phyloP scores from a whole-genome alignment of 1,140 invertebrate species.

The Drepana arcuata region DNA sequence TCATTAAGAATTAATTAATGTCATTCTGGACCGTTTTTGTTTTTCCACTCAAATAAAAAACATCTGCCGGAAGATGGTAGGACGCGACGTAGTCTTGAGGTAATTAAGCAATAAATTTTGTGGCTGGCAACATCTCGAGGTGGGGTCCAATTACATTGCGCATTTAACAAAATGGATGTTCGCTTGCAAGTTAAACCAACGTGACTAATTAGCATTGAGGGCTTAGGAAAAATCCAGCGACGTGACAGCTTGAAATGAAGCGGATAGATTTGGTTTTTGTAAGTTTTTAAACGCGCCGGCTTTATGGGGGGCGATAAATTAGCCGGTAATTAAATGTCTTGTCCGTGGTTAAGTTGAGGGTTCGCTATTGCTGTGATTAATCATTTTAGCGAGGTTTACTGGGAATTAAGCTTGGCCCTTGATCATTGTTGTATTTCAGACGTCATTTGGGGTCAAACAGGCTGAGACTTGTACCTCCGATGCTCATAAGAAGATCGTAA shows the following conservation, averaged over 20 bases:
- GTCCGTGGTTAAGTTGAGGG: conserved; percentile 3
- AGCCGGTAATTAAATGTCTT: conserved; percentile 55
- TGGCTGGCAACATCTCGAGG: conserved; percentile 59
- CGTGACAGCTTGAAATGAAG: conserved; percentile 69
- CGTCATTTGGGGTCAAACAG: no score
- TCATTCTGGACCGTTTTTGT: conserved; percentile 70
- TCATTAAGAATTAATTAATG: conserved; percentile 73
- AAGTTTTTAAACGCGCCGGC: conserved; percentile 35
- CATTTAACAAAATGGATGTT: conserved; percentile 66
- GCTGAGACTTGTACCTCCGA: no score
- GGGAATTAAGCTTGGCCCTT: no score
- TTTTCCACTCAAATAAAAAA: conserved; percentile 69
- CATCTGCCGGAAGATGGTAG: conserved; percentile 54
- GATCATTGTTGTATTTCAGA: no score
- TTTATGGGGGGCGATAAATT: conserved; percentile 62
- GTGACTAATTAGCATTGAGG: conserved; percentile 59
- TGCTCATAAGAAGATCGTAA: no score
- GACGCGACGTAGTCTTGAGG: conserved; percentile 63
- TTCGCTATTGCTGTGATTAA: background rate
- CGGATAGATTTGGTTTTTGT: conserved; percentile 58
- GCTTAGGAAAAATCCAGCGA: conserved; percentile 65
- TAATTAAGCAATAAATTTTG: conserved; percentile 72
- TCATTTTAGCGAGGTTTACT: conserved; percentile 7
- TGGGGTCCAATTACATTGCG: conserved; percentile 59
- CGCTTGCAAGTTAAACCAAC: conserved; percentile 41